Base-by-base conservation (phyloP, 2,113 vertebrate species). In the Nyctibius bracteatus region DNA sequence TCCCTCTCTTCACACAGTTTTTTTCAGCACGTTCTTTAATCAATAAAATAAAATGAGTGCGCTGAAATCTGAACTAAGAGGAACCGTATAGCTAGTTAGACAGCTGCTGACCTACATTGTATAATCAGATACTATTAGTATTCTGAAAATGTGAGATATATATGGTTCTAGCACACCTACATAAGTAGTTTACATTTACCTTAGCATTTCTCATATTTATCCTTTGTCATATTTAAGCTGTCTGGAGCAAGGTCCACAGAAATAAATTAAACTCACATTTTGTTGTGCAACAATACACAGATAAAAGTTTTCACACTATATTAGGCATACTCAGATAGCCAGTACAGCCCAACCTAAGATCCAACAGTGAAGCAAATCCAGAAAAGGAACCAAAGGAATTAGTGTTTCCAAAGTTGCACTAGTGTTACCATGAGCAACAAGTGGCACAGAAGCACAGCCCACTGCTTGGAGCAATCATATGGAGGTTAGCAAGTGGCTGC, bases 391-490 rank as follows among this genome's bases (percentile, higher is more conserved):
- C 12, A 63, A 44, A 85, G 49, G 31, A 79, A 58, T 12, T 25
- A 18, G 8, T 59, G 77, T 57, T 77, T 83, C 47, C 37, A 28
- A 63, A 71, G 28, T 73, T 72, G 22, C 47, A 22, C 14, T 7
- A 23, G 8, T 28, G 16, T 59, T 43, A 14, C 27, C 24, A 23
- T 2, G 39, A 3, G 3, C 30, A 37, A 67, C 14, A 30, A 52
- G 27, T 11, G 21, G 9, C 41, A 72, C 30, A 8, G 5, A 17
- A 47, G 51, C 2, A 1, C 27, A 52, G 14, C 7, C 7, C 47
- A 19, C 9, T 33, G 49, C 49, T 72, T 18, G 19, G 20, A 66
- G 31, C 5, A 12, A 43, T 31, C 17, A 2, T 2, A 12, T 0
- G 7, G 39, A 46, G 28, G 20, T 21, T 33, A 30, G 11, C 44